Evolutionary conservation across 2,797 vertebrate species (phyloP), one percentile per base, ranked within the genome.

Genomic region (Eulemur coronatus): DNA sequence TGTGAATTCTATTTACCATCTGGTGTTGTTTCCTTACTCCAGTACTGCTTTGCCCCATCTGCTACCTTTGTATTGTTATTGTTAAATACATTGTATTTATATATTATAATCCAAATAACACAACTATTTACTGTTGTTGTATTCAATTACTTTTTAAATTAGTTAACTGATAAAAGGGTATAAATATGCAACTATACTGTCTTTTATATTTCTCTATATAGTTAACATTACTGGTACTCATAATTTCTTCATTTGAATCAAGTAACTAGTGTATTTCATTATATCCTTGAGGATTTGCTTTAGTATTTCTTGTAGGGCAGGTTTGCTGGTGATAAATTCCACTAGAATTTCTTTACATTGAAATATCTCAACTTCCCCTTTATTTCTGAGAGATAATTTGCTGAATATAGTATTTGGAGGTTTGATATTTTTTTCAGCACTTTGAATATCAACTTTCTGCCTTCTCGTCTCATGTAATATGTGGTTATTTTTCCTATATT

Each of bases 91-190:
- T 88, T 75, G 35, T 33, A 61, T 28, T 61, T 61, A 61, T 57
- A 38, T 63, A 33, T 59, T 38, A 63, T 24, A 75, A 61, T 17
- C 69, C 69, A 52, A 55, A 73, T 4, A 46, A 87, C 59, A 72
- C 50, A 87, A 73, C 28, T 26, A 73, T 87, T 73, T 88, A 26
- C 41, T 48, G 48, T 28, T 18, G n/a, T 75, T 63, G 33, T 70
- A 86, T 70, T 86, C 70, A 88, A 88, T 75, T 88, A 28, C 55
- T 88, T 91, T 91, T 72, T 48, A 70, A 91, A 59, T 61, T 33
- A 81, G 24, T 72, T 70, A 80, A 81, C 55, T 24, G 38, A 70
- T 17, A 59, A 81, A 57, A 24, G 55, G 22, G 55, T 24, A 57
- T 57, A 57, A 57, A 57, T 24, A 57, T 57, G 22, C 8, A 72